Evolutionary conservation across 2,797 vertebrate species (phyloP).

Genomic region (Channa striata): DNA sequence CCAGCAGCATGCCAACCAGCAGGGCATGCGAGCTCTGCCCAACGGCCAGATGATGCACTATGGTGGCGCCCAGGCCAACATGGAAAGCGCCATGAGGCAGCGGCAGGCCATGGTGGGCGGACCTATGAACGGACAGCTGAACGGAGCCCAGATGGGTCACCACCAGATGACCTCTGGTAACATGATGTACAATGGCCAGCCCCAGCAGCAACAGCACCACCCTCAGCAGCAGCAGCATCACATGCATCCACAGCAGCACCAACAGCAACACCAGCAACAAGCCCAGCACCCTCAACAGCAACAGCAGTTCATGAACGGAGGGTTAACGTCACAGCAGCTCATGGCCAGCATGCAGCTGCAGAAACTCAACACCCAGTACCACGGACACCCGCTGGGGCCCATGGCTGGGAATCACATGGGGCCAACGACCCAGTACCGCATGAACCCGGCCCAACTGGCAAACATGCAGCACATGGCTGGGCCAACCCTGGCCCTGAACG

Average conservation of each 20-base stretch:
- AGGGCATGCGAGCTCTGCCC: conserved; percentile 81
- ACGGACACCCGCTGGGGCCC: conserved; percentile 87
- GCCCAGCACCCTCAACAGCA: conserved; percentile 64
- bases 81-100: conserved; percentile 88
- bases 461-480: conserved; percentile 89
- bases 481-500: conserved; percentile 86
- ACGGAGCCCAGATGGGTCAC: conserved; percentile 87
- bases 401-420: conserved; percentile 86
- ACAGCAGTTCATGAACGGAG: conserved; percentile 83
- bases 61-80: conserved; percentile 81
- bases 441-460: conserved; percentile 83
- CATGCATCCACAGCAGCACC: conserved; percentile 26
- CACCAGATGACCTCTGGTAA: conserved; percentile 87
- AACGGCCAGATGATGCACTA: conserved; percentile 91
- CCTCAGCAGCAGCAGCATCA: conserved; percentile 78
- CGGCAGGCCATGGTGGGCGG: conserved; percentile 84
- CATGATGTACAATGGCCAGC: conserved; percentile 89
- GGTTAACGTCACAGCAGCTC: conserved; percentile 87
- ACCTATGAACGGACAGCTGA: conserved; percentile 82
- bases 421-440: conserved; percentile 83
- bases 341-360: conserved; percentile 96
- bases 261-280: conserved; percentile 63
- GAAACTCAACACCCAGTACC: conserved; percentile 93
- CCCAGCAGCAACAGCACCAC: conserved; percentile 84
- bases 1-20: conserved; percentile 87